phyloP scores from a whole-genome alignment of 2,797 vertebrate genomes.

The Neosilurus mollespiculum region DNA sequence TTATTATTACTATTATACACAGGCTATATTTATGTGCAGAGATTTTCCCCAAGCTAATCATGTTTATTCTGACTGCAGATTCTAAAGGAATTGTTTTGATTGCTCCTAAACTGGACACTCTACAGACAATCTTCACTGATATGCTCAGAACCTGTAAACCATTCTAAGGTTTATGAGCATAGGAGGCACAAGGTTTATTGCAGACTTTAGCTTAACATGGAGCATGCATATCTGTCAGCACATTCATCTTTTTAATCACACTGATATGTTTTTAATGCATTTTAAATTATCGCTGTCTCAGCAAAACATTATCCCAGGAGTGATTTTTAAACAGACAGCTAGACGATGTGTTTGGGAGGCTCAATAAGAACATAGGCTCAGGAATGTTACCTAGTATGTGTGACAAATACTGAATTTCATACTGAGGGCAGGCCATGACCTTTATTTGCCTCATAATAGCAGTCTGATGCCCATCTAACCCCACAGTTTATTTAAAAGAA shows the following conservation, averaged over 20 bases:
- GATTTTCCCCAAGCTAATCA: neutral
- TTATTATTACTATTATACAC: too few relatives aligned
- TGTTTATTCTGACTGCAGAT: neutral
- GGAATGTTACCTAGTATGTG: neutral
- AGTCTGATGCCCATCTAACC: neutral
- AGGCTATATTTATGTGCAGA: neutral
- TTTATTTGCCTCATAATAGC: neutral
- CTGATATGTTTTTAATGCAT: neutral
- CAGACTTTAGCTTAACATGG: neutral
- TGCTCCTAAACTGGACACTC: neutral
- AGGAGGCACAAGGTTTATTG: neutral
- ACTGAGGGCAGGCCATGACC: neutral
- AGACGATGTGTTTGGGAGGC: neutral
- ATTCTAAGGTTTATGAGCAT: neutral
- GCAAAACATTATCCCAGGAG: neutral
- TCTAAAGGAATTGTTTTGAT: neutral
- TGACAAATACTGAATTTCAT: neutral
- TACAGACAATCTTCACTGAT: neutral
- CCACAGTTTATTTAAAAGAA: neutral
- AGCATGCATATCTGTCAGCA: neutral
- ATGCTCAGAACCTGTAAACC: neutral
- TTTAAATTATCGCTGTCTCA: neutral
- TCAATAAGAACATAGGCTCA: neutral
- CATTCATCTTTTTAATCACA: neutral
- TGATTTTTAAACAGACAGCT: neutral